Percentiles rank a stretch among this genome's conserved stretches.
These are phyloP conservation scores for Trachelus iudaicus DNA, from an alignment of 2,888 invertebrate species.

Conservation along the genomic window DNA sequence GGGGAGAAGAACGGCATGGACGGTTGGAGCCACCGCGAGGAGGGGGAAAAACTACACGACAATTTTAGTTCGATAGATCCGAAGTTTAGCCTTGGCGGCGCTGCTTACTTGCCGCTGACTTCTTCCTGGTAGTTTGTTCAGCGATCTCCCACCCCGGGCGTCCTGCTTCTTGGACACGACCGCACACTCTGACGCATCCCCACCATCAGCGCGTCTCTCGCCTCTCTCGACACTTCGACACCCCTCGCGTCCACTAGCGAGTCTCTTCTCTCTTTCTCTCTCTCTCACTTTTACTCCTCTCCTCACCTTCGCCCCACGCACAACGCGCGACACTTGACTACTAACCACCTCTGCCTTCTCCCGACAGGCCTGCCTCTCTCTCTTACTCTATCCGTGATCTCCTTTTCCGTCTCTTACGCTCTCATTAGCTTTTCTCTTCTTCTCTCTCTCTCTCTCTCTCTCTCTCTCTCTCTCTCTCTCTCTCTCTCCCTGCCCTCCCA, in stretches of 20 bases:
- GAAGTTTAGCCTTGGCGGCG: constrained; percentile 63
- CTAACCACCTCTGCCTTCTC: constrained; percentile 18
- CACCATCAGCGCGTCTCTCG: constrained; percentile 63
- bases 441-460: constrained; percentile 16
- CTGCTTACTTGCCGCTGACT: constrained; percentile 63
- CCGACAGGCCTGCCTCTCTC: constrained; percentile 2
- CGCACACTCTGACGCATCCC: constrained; percentile 63
- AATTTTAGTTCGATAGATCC: constrained; percentile 65
- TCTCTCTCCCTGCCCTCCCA: constrained; percentile 17
- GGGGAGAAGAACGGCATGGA: constrained; percentile 24
- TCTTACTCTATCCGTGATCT: constrained; percentile 7
- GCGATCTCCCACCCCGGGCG: constrained; percentile 50
- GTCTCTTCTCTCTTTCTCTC: too few relatives aligned
- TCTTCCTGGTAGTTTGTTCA: constrained; percentile 65
- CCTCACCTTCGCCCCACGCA: constrained; percentile 29
- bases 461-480: constrained; percentile 41
- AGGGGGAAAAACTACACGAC: constrained; percentile 60
- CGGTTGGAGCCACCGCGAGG: constrained; percentile 22
- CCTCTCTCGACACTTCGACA: constrained; percentile 48
- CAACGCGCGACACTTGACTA: constrained; percentile 50
- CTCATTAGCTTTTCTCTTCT: not conserved
- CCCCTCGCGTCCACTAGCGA: constrained; percentile 58
- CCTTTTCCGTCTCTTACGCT: constrained; percentile 9
- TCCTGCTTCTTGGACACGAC: constrained; percentile 65
- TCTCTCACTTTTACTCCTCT: not conserved